These are phyloP conservation scores for Oxyruncus cristatus DNA, from an alignment of 2,113 vertebrate species.

Conservation along the genomic window DNA sequence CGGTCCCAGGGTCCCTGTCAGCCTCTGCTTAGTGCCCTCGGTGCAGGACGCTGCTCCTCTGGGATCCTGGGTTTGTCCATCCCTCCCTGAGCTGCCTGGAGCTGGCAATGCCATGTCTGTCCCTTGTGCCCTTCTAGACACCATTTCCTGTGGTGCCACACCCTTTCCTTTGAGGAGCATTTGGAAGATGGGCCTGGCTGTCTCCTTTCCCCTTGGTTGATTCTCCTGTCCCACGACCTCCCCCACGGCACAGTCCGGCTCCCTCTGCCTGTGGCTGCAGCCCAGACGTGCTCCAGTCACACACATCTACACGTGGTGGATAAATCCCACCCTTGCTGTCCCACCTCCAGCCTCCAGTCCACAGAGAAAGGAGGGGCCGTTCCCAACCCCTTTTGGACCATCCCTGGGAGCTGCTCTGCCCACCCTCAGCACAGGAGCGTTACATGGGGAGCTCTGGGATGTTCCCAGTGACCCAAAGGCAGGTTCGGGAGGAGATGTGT, in stretches of 20 bases:
- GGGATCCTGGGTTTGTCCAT: accelerated
- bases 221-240: not conserved
- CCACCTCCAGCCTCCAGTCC: not conserved
- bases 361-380: not conserved
- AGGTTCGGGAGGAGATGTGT: accelerated
- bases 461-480: not conserved
- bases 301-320: accelerated
- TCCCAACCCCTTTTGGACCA: not conserved
- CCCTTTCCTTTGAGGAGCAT: no score
- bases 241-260: accelerated
- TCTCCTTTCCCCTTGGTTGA: not conserved
- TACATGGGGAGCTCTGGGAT: accelerated
- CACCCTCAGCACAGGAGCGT: accelerated
- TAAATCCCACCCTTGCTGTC: not conserved
- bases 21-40: accelerated
- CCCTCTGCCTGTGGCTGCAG: accelerated
- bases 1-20: not conserved
- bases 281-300: no score
- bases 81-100: not conserved
- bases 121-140: not conserved
- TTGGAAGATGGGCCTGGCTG: not conserved
- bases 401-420: not conserved
- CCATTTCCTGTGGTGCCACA: not conserved
- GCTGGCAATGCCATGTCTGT: not conserved
- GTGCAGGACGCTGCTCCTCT: accelerated